Percentiles rank a stretch among this genome's conserved stretches.
These are phyloP conservation scores for Volucella zonaria DNA, from an alignment of 2,888 invertebrate species.

Conservation along the genomic window DNA sequence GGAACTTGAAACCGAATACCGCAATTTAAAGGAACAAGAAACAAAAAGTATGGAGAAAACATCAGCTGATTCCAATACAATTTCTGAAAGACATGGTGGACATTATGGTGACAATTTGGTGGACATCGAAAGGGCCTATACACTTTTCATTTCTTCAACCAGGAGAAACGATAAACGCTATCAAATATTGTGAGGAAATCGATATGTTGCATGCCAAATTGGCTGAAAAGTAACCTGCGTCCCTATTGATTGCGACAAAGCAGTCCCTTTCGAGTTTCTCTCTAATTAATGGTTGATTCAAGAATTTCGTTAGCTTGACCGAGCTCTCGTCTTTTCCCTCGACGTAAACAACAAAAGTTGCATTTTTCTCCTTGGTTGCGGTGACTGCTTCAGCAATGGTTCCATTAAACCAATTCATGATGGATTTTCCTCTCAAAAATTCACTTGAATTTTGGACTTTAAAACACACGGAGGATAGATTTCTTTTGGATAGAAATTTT, in stretches of 20 bases:
- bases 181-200: too few relatives aligned
- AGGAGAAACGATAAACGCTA: too few relatives aligned
- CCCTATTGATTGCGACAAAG: constrained; percentile 91
- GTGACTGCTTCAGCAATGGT: constrained; percentile 92
- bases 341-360: constrained; percentile 90
- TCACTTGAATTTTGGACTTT: constrained; percentile 30
- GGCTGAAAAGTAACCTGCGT: too few relatives aligned
- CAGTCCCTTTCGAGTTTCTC: constrained; percentile 85
- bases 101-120: too few relatives aligned
- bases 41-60: too few relatives aligned
- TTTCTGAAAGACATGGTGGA: too few relatives aligned
- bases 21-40: too few relatives aligned
- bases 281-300: constrained; percentile 85
- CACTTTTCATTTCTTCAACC: too few relatives aligned
- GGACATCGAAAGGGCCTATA: too few relatives aligned
- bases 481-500: not conserved
- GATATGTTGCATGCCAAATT: too few relatives aligned
- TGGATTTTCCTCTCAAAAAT: constrained; percentile 22
- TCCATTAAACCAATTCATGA: constrained; percentile 94
- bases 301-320: constrained; percentile 85
- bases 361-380: constrained; percentile 88
- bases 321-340: constrained; percentile 90
- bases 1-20: too few relatives aligned
- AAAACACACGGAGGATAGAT: not conserved
- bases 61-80: too few relatives aligned